A percentile compares a stretch with the other conserved stretches of the same genome.
Conservation (phyloP, 2,113 vertebrate species). For the Hemichromis elongatus region DNA sequence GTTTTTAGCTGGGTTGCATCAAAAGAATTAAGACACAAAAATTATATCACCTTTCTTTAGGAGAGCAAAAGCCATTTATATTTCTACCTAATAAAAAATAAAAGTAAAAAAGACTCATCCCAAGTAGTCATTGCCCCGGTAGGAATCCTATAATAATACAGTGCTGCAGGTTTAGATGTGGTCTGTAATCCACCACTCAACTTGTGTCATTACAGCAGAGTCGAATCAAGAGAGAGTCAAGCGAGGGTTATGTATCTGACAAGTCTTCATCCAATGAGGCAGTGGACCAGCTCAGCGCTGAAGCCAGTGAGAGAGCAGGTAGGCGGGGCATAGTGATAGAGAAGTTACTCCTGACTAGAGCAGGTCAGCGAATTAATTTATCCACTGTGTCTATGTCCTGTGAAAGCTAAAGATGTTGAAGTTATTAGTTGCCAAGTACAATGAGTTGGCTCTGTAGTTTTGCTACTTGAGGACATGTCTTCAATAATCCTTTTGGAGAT, state of each 20-base stretch:
- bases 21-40: background rate
- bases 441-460: background rate
- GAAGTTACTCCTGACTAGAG: background rate
- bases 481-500: background rate
- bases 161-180: background rate
- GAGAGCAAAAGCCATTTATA: background rate
- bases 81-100: background rate
- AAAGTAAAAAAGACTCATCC: background rate
- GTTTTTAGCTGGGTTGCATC: background rate
- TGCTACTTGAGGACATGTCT: background rate
- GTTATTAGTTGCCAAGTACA: background rate
- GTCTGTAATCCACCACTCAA: slow-evolving; percentile 26
- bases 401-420: background rate
- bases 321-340: slow-evolving; percentile 47
- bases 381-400: background rate
- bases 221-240: slow-evolving; percentile 66
- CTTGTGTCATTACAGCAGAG: slow-evolving; percentile 76
- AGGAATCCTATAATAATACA: background rate
- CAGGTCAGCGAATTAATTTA: background rate
- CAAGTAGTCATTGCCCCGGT: background rate
- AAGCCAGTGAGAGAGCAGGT: slow-evolving; percentile 75
- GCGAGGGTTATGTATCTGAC: slow-evolving; percentile 68
- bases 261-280: slow-evolving; percentile 75
- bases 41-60: background rate
- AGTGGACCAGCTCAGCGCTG: slow-evolving; percentile 68